Base-by-base conservation (phyloP, 92 coral and sea anemone species). In the Pocillopora grandis region DNA sequence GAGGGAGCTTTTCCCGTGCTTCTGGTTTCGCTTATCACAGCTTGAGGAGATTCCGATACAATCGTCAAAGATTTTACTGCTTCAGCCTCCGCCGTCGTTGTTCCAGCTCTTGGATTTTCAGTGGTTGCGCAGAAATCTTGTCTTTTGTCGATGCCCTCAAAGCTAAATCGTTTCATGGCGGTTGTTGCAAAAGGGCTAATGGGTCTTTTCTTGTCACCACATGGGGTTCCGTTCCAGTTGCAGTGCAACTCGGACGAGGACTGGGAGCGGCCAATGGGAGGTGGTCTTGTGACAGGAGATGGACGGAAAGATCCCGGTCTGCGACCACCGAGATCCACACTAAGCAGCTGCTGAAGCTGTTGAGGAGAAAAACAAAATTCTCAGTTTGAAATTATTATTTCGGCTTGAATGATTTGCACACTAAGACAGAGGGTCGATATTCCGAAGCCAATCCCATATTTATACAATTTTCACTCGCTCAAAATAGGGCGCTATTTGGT, bases 221-320 rank as follows among this genome's bases (percentile, higher is more conserved):
- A 66, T 60, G 57, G 49, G 64, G 33, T 10, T 9, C 58, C 52
- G 56, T 65, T 17, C 12, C 72, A 12, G 31, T 10, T 14, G 21
- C 70, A 80, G 36, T 77, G 86, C 23, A 81, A 78, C 49, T 88
- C 91, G 59, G 59, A 78, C 15, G 96, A 82, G 58, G 96, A 93
- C 72, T 90, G 96, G 18, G 96, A 92, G 62, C 90, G 86, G 7
- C 96, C 96, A 20, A 93, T 88, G 2, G 96, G 89, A 42, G 96
- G 92, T 1, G 92, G 96, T 1, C 94, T 87, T 10, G 49, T 90
- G 48, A 76, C 10, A 2, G 89, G 66, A 10, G 90, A 71, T 12
- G 84, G 78, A 18, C 87, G 86, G 73, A 81, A 79, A 3, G 96
- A 88, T 18, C 87, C 75, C 0, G 85, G 81, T 70, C 92, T 80